Evolutionary conservation across 2,113 vertebrate genomes (phyloP).

Genomic region (Laticauda colubrina): DNA sequence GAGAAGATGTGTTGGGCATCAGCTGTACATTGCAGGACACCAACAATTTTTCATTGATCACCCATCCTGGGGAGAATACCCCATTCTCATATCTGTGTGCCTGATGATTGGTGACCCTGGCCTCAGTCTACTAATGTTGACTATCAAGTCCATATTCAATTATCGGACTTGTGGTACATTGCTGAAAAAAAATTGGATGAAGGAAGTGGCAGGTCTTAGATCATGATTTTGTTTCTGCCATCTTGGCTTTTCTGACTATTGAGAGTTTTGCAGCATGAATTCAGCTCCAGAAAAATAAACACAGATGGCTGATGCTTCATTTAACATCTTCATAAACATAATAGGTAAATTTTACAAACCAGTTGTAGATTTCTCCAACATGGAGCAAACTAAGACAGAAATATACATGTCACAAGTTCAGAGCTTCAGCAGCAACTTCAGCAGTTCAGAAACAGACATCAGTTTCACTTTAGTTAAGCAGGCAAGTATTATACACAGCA

Average conservation of each 20-base stretch:
- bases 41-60: neutral
- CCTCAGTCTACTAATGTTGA: neutral
- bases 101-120: neutral
- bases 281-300: too few relatives aligned
- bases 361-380: too few relatives aligned
- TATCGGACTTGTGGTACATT: neutral
- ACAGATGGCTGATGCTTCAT: too few relatives aligned
- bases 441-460: too few relatives aligned
- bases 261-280: too few relatives aligned
- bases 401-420: too few relatives aligned
- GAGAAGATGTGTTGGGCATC: neutral
- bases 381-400: too few relatives aligned
- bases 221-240: neutral
- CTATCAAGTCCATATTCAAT: neutral
- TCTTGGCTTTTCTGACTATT: neutral
- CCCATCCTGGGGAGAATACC: neutral
- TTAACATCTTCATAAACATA: too few relatives aligned
- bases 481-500: too few relatives aligned
- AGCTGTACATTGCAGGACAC: neutral
- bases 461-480: too few relatives aligned
- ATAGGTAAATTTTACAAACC: too few relatives aligned
- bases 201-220: neutral
- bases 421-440: too few relatives aligned
- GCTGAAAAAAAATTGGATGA: neutral
- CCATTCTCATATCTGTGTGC: neutral